A percentile compares a stretch with the other conserved stretches of the same genome.
Evolutionary conservation across 1,140 invertebrate species (phyloP).

Genomic region (Brachionus paranguensis): DNA sequence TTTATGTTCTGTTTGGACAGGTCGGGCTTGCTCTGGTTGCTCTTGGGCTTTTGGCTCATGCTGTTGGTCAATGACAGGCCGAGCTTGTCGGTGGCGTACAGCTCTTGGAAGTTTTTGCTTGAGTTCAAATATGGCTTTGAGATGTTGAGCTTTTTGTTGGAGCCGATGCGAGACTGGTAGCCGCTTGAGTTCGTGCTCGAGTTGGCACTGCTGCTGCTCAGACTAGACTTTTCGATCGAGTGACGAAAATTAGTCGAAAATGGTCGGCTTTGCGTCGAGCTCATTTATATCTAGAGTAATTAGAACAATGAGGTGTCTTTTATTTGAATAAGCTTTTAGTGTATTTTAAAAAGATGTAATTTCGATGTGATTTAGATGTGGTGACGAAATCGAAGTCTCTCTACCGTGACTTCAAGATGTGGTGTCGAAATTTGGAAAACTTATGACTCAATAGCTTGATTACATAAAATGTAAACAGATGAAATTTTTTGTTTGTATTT

Average conservation of each 20-base stretch:
- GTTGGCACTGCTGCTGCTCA: background rate
- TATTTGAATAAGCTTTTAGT: background rate
- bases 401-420: background rate
- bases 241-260: conserved; percentile 34
- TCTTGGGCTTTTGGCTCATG: background rate
- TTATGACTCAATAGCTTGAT: background rate
- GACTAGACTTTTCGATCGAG: conserved; percentile 1
- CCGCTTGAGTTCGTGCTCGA: background rate
- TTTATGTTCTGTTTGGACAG: conserved; percentile 12
- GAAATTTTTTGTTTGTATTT: background rate
- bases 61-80: background rate
- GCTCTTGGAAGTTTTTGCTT: conserved; percentile 15
- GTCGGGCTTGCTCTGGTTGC: background rate
- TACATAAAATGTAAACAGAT: background rate
- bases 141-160: conserved; percentile 9
- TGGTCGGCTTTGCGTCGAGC: background rate
- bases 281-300: background rate
- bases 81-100: background rate
- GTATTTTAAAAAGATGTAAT: background rate
- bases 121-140: conserved; percentile 3
- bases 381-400: background rate
- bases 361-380: background rate
- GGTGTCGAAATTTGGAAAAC: background rate
- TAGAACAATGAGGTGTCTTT: background rate
- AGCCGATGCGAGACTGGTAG: conserved; percentile 11